Evolutionary conservation across 2,113 vertebrate species (phyloP).

Genomic region (Acrocephalus arundinaceus): DNA sequence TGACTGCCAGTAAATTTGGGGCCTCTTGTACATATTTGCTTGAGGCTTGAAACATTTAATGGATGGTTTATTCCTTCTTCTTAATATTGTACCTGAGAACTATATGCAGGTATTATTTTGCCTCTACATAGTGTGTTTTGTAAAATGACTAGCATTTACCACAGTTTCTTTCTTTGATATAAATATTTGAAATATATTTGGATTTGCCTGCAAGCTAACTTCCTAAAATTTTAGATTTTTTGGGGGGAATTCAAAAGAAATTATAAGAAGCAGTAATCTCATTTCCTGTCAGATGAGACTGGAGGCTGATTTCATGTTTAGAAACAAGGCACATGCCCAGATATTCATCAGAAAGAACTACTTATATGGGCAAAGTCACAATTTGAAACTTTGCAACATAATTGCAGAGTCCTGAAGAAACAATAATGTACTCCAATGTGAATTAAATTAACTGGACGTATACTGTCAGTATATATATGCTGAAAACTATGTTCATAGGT

Average conservation of each 20-base stretch:
- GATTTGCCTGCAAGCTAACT: background rate
- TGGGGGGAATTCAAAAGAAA: constrained; percentile 43
- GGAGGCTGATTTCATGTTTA: background rate
- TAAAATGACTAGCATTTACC: background rate
- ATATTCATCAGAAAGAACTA: background rate
- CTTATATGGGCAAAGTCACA: background rate
- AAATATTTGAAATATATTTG: background rate
- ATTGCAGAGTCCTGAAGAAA: constrained; percentile 27
- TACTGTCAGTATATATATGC: background rate
- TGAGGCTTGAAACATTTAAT: background rate
- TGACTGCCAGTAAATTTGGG: background rate
- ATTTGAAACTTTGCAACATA: background rate
- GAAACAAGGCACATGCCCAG: background rate
- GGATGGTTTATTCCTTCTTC: background rate
- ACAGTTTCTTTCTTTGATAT: background rate
- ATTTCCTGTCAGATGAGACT: background rate
- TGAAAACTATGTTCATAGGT: constrained; percentile 13
- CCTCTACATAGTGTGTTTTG: background rate
- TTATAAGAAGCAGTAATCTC: background rate
- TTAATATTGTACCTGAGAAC: background rate
- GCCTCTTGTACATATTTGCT: background rate
- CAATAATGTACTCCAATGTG: background rate
- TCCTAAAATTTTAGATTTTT: constrained; percentile 13
- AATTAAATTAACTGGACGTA: constrained; percentile 62
- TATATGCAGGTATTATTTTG: background rate